Percentiles rank a stretch among this genome's conserved stretches.
phyloP scores from a whole-genome alignment of 2,888 invertebrate species.

The Acanthosoma haemorrhoidale region DNA sequence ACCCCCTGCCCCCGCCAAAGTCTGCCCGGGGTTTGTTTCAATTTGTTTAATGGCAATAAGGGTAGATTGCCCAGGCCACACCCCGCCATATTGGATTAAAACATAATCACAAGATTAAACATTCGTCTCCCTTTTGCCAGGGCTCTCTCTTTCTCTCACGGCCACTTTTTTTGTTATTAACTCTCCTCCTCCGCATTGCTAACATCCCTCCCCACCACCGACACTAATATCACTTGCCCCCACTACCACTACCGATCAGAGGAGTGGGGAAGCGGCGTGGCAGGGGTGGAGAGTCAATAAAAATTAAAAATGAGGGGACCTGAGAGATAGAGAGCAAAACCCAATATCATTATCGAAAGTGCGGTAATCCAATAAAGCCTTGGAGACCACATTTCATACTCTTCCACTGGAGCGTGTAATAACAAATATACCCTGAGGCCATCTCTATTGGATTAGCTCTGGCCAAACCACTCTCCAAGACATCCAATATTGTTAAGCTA shows the following conservation, averaged over 20 bases:
- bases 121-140: constrained; percentile 34
- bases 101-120: constrained; percentile 40
- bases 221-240: background rate
- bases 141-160: background rate
- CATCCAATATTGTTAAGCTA: constrained; percentile 14
- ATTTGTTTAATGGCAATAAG: constrained; percentile 40
- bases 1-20: constrained; percentile 18
- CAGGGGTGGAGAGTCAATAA: background rate
- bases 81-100: constrained; percentile 40
- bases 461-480: background rate
- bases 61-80: constrained; percentile 39
- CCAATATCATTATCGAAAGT: constrained; percentile 24
- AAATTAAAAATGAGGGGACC: constrained; percentile 8
- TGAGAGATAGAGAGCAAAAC: background rate
- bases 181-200: no score
- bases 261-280: background rate
- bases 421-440: constrained; percentile 17
- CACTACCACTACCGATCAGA: background rate
- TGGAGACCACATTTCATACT: constrained; percentile 20
- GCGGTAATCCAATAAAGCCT: constrained; percentile 11
- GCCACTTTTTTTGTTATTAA: constrained; percentile 14
- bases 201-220: no score
- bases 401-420: constrained; percentile 21
- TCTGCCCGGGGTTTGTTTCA: constrained; percentile 37
- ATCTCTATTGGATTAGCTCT: constrained; percentile 8